phyloP scores from a whole-genome alignment of 2,888 invertebrate genomes.

The Harmothoe impar region DNA sequence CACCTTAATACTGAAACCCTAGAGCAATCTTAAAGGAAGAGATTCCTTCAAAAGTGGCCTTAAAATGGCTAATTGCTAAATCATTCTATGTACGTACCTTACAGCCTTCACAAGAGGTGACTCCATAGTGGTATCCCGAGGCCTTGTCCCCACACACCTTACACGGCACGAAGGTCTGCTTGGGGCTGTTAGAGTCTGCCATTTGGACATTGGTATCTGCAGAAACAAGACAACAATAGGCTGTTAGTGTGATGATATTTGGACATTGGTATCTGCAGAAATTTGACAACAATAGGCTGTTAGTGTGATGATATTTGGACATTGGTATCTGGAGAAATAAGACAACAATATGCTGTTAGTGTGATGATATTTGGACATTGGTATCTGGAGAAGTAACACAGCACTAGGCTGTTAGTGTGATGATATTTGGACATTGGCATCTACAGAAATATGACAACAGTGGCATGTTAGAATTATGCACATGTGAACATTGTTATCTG shows the following conservation, averaged over 20 bases:
- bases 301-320: conserved; percentile 88
- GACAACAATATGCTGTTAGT: conserved; percentile 91
- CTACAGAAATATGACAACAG: conserved; percentile 1
- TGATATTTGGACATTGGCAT: too few relatives aligned
- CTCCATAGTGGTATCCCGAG: conserved; percentile 98
- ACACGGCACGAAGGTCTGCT: conserved; percentile 95
- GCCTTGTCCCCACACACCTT: conserved; percentile 98
- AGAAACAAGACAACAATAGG: conserved; percentile 80
- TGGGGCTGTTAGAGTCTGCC: conserved; percentile 91
- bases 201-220: conserved; percentile 60
- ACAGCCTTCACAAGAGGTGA: conserved; percentile 98
- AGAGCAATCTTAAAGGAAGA: too few relatives aligned
- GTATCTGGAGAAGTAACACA: conserved; percentile 28
- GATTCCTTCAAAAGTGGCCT: too few relatives aligned
- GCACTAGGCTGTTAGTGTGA: too few relatives aligned
- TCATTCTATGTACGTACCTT: conserved; percentile 88
- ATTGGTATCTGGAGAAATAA: conserved; percentile 44
- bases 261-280: conserved; percentile 56
- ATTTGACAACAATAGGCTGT: conserved; percentile 87
- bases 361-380: conserved; percentile 86
- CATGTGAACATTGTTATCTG: conserved; percentile 61
- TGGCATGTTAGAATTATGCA: conserved; percentile 92
- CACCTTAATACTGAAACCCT: too few relatives aligned
- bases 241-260: conserved; percentile 90
- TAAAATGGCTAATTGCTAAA: too few relatives aligned